Percentiles rank a stretch among this genome's conserved stretches.
Conservation (phyloP, 2,888 invertebrate species). For the Globia sparganii region DNA sequence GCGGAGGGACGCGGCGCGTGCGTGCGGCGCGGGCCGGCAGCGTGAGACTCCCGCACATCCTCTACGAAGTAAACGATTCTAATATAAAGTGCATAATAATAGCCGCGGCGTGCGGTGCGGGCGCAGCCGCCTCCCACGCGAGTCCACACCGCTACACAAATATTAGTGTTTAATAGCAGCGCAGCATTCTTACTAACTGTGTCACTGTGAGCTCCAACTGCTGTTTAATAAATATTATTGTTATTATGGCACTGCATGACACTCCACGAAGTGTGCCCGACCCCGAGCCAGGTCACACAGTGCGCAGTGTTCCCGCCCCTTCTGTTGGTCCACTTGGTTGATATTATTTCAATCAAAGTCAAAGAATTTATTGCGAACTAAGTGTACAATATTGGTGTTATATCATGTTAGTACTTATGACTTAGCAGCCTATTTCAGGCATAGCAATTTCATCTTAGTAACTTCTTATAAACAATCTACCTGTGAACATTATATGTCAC, state of each 20-base stretch:
- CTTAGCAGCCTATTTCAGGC: no score
- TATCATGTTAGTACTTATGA: no score
- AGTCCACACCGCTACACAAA: conserved; percentile 36
- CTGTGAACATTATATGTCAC: no score
- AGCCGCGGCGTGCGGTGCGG: conserved; percentile 26
- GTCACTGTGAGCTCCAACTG: conserved; percentile 14
- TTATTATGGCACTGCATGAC: background rate
- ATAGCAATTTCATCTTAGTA: no score
- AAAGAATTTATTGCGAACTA: no score
- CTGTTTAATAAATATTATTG: conserved; percentile 23
- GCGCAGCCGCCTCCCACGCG: conserved; percentile 43
- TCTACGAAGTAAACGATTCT: conserved; percentile 47
- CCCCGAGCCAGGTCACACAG: background rate
- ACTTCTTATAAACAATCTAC: no score
- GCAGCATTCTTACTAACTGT: conserved; percentile 34
- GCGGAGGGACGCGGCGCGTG: no score
- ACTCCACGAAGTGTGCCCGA: background rate
- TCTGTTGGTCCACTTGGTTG: background rate
- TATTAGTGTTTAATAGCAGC: conserved; percentile 42
- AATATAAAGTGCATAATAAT: conserved; percentile 63
- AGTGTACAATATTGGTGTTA: no score
- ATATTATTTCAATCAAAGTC: no score
- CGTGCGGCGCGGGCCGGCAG: background rate
- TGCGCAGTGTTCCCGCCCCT: background rate
- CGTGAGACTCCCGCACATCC: conserved; percentile 19